Evolutionary conservation across 1,140 invertebrate species (phyloP), one percentile per base, ranked within the genome.

Genomic region (Choristoneura fumiferana): DNA sequence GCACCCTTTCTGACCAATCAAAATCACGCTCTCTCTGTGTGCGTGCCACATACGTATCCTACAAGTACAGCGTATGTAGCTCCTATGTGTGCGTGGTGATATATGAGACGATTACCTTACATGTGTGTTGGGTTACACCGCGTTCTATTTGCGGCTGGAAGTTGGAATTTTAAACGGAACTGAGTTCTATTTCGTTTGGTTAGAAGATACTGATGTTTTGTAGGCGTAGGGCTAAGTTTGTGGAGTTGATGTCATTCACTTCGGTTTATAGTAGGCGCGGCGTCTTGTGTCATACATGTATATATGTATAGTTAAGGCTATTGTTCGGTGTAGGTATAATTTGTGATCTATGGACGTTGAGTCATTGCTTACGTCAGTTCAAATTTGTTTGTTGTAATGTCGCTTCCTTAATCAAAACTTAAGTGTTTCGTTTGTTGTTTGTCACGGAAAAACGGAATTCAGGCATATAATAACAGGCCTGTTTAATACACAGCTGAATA

Each of bases 1-100:
- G 66, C 61, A 60, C 9, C 49, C 37, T 6, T 1, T 1, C 18
- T 54, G 49, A 13, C 76, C 71, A 80, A 80, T 78, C 68, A 65
- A n/a, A 39, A 8, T 6, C 13, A 58, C 0, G n/a, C 35, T 8
- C 6, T 35, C 1, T 2, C n/a, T 60, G 77, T 72, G 66, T 69
- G 73, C 57, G 73, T 10, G 17, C 8, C 5, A 17, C 29, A 22
- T 58, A 10, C 37, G 65, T 71, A 57, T n/a, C n/a, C n/a, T 63
- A 13, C 54, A 53, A 61, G 60, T 29, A 38, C 54, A 61, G 59
- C 53, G 6, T 58, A 62, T 57, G 54, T 62, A 63, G 14, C 35
- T 22, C 56, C 56, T 45, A 56, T 37, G 62, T 34, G 54, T 52
- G 17, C 18, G 66, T 74, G 71, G 66, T 76, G 65, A 67, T 68